Evolutionary conservation across 2,888 invertebrate genomes (phyloP).

Genomic region (Platerodrilus igneus): DNA sequence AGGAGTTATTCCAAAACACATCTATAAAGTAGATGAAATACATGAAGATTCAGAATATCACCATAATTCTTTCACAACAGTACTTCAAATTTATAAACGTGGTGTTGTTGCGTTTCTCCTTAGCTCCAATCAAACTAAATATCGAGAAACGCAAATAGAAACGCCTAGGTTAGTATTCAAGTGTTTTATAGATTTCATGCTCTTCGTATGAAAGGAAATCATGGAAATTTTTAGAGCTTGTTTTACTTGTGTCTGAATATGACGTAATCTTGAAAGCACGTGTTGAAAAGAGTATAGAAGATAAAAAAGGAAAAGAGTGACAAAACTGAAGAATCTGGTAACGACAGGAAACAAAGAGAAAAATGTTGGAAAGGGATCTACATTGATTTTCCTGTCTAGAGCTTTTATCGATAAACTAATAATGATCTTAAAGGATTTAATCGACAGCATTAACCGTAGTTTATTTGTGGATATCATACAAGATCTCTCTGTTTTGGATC

Average conservation of each 20-base stretch:
- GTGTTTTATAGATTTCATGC: neutral
- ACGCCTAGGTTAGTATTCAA: neutral
- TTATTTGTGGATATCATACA: neutral
- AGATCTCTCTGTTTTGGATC: neutral
- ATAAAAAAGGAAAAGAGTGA: no score
- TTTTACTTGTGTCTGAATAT: no score
- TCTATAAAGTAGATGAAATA: no score
- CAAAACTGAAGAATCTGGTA: no score
- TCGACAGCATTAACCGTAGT: neutral
- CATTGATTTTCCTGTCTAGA: neutral
- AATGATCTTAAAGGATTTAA: neutral
- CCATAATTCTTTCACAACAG: no score
- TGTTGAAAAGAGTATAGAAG: no score
- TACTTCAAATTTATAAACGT: no score
- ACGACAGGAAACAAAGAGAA: neutral
- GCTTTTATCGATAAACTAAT: conserved; percentile 1
- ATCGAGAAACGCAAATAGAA: neutral
- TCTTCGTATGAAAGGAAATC: no score
- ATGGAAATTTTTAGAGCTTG: no score
- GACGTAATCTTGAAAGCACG: no score
- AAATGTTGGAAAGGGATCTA: neutral
- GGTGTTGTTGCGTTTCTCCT: neutral
- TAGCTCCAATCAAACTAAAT: neutral
- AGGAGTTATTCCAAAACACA: no score
- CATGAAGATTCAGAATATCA: no score